Conservation (phyloP, 2,888 invertebrate genomes). For the Drosophila quinaria region DNA sequence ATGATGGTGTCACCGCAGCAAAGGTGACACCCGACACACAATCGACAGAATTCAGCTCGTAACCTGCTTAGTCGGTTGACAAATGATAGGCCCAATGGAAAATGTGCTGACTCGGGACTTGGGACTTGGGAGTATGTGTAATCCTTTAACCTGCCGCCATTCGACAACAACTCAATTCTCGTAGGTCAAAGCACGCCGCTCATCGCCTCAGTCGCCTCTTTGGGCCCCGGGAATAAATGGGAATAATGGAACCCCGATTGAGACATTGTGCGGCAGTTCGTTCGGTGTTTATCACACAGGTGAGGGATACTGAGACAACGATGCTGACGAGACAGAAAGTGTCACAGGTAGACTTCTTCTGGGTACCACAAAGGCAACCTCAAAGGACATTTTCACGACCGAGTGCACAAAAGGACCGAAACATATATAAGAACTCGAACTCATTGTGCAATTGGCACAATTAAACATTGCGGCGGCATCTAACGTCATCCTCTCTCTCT, state of each 20-base stretch:
- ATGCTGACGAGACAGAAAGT: slow-evolving; percentile 20
- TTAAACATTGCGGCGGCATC: slow-evolving; percentile 62
- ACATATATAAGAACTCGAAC: slow-evolving; percentile 17
- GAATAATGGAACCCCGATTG: slow-evolving; percentile 53
- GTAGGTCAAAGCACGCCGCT: slow-evolving; percentile 66
- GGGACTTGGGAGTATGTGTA: slow-evolving; percentile 52
- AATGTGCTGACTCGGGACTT: slow-evolving; percentile 72
- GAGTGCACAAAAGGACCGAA: slow-evolving; percentile 65
- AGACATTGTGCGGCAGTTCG: slow-evolving; percentile 53
- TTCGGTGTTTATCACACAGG: slow-evolving; percentile 51
- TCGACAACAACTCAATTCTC: slow-evolving; percentile 44
- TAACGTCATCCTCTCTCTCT: not conserved
- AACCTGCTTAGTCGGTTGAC: slow-evolving; percentile 70
- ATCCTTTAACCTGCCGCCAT: slow-evolving; percentile 78
- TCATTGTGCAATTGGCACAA: slow-evolving; percentile 80
- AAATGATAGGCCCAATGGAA: slow-evolving; percentile 65
- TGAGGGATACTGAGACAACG: slow-evolving; percentile 42
- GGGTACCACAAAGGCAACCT: slow-evolving; percentile 50
- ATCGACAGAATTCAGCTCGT: slow-evolving; percentile 18
- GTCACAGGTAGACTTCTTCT: slow-evolving; percentile 56
- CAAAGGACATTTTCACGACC: slow-evolving; percentile 76
- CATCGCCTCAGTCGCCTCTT: slow-evolving; percentile 34
- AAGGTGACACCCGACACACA: slow-evolving; percentile 60
- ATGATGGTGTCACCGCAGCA: slow-evolving; percentile 76
- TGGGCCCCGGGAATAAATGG: slow-evolving; percentile 25